Percentiles rank a stretch among this genome's conserved stretches.
These are phyloP conservation scores for Lates calcarifer DNA, from an alignment of 2,113 vertebrate genomes.

Conservation along the genomic window DNA sequence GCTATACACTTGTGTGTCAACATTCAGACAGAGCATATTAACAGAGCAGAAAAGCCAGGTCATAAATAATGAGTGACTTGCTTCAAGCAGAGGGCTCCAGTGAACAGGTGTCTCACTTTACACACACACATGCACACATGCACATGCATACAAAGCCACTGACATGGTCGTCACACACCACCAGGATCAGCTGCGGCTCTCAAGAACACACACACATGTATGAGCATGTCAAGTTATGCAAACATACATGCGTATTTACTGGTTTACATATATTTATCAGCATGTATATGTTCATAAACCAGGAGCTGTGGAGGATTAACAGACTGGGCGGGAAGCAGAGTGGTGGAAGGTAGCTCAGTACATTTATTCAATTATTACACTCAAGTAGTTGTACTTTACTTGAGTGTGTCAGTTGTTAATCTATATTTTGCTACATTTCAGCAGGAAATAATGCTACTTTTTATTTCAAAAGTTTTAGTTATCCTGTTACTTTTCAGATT, in stretches of 20 bases:
- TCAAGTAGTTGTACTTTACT: too few species aligned
- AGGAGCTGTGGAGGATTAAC: too few species aligned
- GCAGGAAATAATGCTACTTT: too few species aligned
- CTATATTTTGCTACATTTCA: too few species aligned
- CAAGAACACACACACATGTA: slow-evolving; percentile 1
- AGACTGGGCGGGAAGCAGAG: too few species aligned
- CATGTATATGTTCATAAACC: too few species aligned
- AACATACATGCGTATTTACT: neutral
- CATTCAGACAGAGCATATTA: slow-evolving; percentile 46
- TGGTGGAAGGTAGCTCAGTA: too few species aligned
- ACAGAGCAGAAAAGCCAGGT: slow-evolving; percentile 56
- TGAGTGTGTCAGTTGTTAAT: too few species aligned
- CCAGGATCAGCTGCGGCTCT: slow-evolving; percentile 4
- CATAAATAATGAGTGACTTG: slow-evolving; percentile 69
- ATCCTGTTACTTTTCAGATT: too few species aligned
- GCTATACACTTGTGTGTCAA: slow-evolving; percentile 8
- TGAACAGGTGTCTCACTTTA: slow-evolving; percentile 73
- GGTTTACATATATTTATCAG: neutral
- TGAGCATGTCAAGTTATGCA: neutral
- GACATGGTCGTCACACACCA: slow-evolving; percentile 26
- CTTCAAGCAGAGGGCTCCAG: slow-evolving; percentile 62
- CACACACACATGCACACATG: slow-evolving; percentile 32
- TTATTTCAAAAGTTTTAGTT: too few species aligned
- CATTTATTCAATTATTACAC: too few species aligned
- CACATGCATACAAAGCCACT: slow-evolving; percentile 25